Evolutionary conservation across 2,888 invertebrate species (phyloP).

Genomic region (Frankliniella intonsa): DNA sequence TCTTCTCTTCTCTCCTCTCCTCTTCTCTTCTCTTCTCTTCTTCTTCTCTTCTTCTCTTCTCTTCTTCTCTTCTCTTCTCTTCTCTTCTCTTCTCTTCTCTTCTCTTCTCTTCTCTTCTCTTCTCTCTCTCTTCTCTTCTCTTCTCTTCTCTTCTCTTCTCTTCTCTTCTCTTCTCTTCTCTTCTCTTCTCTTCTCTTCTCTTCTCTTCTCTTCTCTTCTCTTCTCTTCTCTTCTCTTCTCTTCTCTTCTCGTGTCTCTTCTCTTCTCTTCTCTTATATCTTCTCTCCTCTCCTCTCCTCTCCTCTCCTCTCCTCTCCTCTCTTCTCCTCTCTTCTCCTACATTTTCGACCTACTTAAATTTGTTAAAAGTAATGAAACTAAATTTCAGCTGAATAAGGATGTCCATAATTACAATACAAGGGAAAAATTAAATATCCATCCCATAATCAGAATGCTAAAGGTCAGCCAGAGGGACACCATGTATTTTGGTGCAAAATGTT

Average conservation of each 20-base stretch:
- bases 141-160: no score
- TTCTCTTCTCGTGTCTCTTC: neutral
- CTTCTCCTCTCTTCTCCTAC: no score
- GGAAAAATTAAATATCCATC: no score
- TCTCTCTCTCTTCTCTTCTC: neutral
- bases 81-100: neutral
- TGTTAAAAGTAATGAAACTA: no score
- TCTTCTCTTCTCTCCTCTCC: neutral
- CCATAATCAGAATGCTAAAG: no score
- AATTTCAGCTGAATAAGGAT: no score
- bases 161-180: neutral
- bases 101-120: neutral
- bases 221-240: neutral
- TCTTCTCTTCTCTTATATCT: neutral
- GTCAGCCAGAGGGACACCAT: no score
- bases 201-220: neutral
- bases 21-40: neutral
- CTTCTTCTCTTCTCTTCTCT: neutral
- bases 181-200: neutral
- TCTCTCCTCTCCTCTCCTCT: neutral
- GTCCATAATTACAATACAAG: no score
- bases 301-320: neutral
- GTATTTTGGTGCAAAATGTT: no score
- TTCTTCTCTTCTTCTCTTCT: neutral
- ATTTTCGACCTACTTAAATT: no score